These are phyloP conservation scores for Myotis daubentonii DNA, from an alignment of 2,797 vertebrate species.

Conservation along the genomic window DNA sequence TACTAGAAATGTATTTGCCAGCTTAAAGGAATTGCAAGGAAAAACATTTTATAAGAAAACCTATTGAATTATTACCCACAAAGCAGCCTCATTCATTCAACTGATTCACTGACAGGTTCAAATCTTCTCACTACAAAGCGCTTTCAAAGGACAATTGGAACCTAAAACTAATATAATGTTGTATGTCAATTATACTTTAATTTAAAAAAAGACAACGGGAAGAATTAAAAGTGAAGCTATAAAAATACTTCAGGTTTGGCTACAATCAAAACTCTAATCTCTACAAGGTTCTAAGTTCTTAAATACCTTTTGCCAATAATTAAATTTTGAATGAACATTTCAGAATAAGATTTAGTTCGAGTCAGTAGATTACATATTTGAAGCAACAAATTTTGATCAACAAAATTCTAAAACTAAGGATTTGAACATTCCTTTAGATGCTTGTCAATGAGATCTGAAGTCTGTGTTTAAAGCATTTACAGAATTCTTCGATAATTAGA, in stretches of 20 bases:
- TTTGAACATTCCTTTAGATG: neutral
- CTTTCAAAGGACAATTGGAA: neutral
- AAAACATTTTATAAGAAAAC: neutral
- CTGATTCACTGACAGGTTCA: neutral
- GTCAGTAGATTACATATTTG: neutral
- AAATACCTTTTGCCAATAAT: neutral
- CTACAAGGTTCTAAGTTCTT: neutral
- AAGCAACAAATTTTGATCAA: neutral
- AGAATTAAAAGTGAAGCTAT: neutral
- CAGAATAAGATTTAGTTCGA: neutral
- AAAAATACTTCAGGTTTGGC: neutral
- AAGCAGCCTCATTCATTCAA: neutral
- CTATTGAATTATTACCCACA: neutral
- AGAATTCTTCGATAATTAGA: neutral
- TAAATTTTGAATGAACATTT: neutral
- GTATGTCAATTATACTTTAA: neutral
- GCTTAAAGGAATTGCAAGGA: neutral
- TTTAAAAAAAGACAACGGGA: neutral
- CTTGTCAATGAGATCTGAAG: neutral
- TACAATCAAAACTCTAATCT: neutral
- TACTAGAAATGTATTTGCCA: neutral
- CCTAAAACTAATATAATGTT: neutral
- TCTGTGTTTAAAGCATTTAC: neutral
- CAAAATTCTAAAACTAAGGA: conserved; percentile 24
- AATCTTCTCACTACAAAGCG: neutral